These are phyloP conservation scores for Epizoanthus scotinus DNA, from an alignment of 92 coral and sea anemone genomes.

Conservation along the genomic window DNA sequence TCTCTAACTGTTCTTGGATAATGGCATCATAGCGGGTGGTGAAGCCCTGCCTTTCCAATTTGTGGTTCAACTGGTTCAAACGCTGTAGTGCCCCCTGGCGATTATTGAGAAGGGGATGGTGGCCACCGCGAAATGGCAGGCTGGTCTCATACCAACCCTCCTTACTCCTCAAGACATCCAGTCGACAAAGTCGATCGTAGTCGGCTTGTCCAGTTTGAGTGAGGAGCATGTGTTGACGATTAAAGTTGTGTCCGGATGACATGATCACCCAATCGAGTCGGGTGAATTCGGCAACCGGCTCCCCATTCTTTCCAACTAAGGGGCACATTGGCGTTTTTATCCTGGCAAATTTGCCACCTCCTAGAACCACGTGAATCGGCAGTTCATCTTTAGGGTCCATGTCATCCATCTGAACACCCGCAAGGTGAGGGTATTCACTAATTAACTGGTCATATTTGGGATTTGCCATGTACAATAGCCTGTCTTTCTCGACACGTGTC, in stretches of 20 bases:
- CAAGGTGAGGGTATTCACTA: slow-evolving; percentile 29
- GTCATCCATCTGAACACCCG: slow-evolving; percentile 19
- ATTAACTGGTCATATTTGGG: neutral
- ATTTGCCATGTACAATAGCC: slow-evolving; percentile 7
- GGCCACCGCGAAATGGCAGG: no score
- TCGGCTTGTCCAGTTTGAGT: no score
- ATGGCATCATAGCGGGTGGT: no score
- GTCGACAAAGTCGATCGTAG: no score
- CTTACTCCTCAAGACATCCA: no score
- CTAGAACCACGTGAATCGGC: slow-evolving; percentile 36
- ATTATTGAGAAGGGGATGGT: no score
- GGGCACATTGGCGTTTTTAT: slow-evolving; percentile 29
- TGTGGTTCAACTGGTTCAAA: no score
- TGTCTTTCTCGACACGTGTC: slow-evolving; percentile 8
- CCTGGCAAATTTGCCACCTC: slow-evolving; percentile 22
- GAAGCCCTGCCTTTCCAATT: no score
- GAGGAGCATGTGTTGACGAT: neutral
- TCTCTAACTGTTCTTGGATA: no score
- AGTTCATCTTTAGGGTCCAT: slow-evolving; percentile 9
- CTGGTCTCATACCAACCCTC: no score
- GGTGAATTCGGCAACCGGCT: slow-evolving; percentile 37
- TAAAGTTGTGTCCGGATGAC: slow-evolving; percentile 25
- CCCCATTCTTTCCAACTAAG: slow-evolving; percentile 2
- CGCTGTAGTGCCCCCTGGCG: no score
- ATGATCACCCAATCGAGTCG: slow-evolving; percentile 35